A percentile compares a stretch with the other conserved stretches of the same genome.
These are phyloP conservation scores for Sardina pilchardus DNA, from an alignment of 2,113 vertebrate genomes.

Conservation along the genomic window DNA sequence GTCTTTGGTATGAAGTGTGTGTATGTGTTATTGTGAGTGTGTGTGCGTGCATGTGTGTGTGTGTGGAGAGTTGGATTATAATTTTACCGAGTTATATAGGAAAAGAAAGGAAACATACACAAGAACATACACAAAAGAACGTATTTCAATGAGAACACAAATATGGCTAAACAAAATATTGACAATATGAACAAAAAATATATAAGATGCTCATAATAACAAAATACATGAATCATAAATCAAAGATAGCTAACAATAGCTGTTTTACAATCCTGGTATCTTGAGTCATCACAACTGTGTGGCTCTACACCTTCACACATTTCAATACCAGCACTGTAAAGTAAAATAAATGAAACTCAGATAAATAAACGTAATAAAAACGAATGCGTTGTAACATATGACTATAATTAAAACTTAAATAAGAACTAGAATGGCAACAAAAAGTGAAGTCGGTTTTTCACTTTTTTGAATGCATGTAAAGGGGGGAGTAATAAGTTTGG, in stretches of 20 bases:
- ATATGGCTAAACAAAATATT: neutral
- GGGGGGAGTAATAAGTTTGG: neutral
- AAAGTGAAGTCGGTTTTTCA: neutral
- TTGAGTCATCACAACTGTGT: neutral
- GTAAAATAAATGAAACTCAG: neutral
- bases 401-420: neutral
- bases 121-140: conserved; percentile 32
- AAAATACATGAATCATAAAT: neutral
- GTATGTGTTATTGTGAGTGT: neutral
- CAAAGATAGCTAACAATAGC: neutral
- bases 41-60: neutral
- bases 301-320: neutral
- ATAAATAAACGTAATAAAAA: too few species aligned
- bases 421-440: neutral
- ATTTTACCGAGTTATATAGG: conserved; percentile 34
- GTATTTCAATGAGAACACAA: conserved; percentile 19
- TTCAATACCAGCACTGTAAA: neutral
- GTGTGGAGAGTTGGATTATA: conserved; percentile 53
- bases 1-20: conserved; percentile 58
- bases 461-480: too few species aligned
- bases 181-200: conserved; percentile 16
- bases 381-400: neutral
- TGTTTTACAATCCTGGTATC: neutral
- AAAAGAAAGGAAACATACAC: conserved; percentile 58
- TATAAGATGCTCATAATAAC: neutral